These are phyloP conservation scores for Cryptophagus acutangulus DNA, from an alignment of 2,888 invertebrate genomes.

Conservation along the genomic window DNA sequence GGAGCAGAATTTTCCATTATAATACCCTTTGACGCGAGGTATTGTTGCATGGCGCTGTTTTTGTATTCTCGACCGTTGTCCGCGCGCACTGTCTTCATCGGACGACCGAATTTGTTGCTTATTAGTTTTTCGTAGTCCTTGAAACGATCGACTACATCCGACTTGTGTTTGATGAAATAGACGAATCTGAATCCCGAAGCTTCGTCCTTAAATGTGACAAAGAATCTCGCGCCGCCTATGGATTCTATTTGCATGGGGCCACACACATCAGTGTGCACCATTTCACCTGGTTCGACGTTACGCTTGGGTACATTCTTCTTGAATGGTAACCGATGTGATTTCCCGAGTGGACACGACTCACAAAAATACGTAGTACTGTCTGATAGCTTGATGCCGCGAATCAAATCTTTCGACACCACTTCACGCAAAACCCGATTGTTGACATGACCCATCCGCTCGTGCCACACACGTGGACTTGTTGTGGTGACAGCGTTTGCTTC, in stretches of 20 bases:
- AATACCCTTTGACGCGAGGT: constrained; percentile 9
- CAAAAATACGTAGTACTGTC: constrained; percentile 9
- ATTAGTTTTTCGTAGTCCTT: constrained; percentile 7
- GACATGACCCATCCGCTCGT: constrained; percentile 15
- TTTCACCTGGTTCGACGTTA: background rate
- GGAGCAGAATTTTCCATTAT: constrained; percentile 7
- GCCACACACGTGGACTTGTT: constrained; percentile 9
- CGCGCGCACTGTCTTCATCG: constrained; percentile 6
- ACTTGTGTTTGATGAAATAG: constrained; percentile 20
- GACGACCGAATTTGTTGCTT: constrained; percentile 11
- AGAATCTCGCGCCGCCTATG: constrained; percentile 18
- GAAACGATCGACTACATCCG: constrained; percentile 15
- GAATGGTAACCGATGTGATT: background rate
- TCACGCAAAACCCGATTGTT: constrained; percentile 11
- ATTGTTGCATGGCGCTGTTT: constrained; percentile 11
- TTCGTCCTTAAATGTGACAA: constrained; percentile 21
- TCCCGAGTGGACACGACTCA: background rate
- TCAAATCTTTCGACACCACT: constrained; percentile 9
- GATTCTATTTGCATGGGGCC: constrained; percentile 16
- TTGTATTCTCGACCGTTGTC: constrained; percentile 15
- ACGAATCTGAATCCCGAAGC: constrained; percentile 18
- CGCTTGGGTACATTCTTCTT: background rate
- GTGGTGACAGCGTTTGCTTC: constrained; percentile 17
- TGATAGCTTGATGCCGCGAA: constrained; percentile 6
- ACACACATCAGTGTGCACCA: constrained; percentile 1